Conservation (phyloP, 2,797 vertebrate species). For the Myoxocephalus aenaeus region DNA sequence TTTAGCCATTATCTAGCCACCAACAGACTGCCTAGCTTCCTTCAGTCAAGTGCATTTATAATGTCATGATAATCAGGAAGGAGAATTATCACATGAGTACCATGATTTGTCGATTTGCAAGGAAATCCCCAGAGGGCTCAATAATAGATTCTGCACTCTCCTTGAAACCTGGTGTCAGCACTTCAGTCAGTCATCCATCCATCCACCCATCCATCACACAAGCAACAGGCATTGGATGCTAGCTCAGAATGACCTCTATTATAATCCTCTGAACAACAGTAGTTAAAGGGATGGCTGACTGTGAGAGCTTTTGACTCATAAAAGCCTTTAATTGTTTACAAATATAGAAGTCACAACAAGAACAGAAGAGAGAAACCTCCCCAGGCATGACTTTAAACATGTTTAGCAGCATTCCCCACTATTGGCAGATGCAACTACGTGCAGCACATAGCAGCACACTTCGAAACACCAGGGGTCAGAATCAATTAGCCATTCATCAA, state of each 20-base stretch:
- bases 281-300: not conserved
- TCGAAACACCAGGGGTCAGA: constrained; percentile 45
- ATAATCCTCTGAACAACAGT: too few relatives aligned
- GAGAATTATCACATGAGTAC: not conserved
- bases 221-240: too few relatives aligned
- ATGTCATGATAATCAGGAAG: not conserved
- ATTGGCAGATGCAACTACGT: constrained; percentile 15
- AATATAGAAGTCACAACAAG: constrained; percentile 15
- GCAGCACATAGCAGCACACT: constrained; percentile 26
- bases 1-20: too few relatives aligned
- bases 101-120: constrained; percentile 12
- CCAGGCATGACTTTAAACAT: constrained; percentile 15
- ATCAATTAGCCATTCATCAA: constrained; percentile 50
- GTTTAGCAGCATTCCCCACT: constrained; percentile 9
- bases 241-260: too few relatives aligned
- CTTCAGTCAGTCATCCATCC: not conserved
- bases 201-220: too few relatives aligned
- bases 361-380: constrained; percentile 5
- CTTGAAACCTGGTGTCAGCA: not conserved
- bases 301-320: constrained; percentile 8
- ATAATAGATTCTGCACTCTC: constrained; percentile 7
- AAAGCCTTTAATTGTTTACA: constrained; percentile 22
- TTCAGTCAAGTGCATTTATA: constrained; percentile 1
- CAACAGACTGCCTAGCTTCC: too few relatives aligned
- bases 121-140: not conserved